These are phyloP conservation scores for Chrysochloris asiatica DNA, from an alignment of 2,113 vertebrate genomes.

Conservation along the genomic window DNA sequence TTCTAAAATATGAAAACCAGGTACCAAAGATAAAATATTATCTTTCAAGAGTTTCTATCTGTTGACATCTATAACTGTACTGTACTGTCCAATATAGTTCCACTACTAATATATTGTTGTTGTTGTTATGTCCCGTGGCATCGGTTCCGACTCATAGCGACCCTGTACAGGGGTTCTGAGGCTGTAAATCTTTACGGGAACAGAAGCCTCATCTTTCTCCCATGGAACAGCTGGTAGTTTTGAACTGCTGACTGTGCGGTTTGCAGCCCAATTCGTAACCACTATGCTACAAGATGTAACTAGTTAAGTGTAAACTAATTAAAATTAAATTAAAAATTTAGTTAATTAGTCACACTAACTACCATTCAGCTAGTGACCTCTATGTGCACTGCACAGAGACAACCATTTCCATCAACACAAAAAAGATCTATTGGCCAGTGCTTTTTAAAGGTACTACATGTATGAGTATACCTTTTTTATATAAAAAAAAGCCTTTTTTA, in stretches of 20 bases:
- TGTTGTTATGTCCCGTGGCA: too few relatives aligned
- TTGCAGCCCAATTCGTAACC: too few relatives aligned
- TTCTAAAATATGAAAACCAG: conserved; percentile 1
- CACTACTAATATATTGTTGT: too few relatives aligned
- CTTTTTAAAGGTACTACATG: not conserved
- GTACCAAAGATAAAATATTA: not conserved
- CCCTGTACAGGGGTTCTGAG: too few relatives aligned
- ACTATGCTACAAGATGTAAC: not conserved
- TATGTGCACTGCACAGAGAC: accelerated
- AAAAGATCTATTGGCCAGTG: not conserved
- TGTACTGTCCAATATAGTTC: not conserved
- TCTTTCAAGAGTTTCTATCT: not conserved
- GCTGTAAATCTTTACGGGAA: too few relatives aligned
- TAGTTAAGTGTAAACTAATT: not conserved
- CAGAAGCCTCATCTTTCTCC: too few relatives aligned
- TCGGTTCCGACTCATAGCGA: too few relatives aligned
- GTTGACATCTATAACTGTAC: not conserved
- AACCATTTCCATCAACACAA: not conserved
- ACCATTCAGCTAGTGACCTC: not conserved
- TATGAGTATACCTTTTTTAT: not conserved
- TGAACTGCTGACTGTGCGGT: too few relatives aligned
- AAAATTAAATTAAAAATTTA: not conserved
- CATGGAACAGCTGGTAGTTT: too few relatives aligned
- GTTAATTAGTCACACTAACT: not conserved
- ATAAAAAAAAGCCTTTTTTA: too few relatives aligned